phyloP scores from a whole-genome alignment of 2,113 vertebrate species.

The Proteles cristata region DNA sequence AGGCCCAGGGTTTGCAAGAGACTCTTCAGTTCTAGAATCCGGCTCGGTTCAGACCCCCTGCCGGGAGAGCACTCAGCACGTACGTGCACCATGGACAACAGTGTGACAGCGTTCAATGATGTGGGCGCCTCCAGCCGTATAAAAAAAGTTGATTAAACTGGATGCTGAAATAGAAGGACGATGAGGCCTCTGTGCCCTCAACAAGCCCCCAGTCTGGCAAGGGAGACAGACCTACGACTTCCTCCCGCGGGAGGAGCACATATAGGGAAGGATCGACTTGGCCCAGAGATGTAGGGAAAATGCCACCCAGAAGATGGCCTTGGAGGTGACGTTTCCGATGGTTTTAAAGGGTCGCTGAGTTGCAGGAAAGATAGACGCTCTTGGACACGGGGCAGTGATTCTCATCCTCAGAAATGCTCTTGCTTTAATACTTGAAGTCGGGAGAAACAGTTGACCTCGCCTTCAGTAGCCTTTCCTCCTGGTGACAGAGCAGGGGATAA shows the following conservation, averaged over 20 bases:
- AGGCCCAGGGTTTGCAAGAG: neutral
- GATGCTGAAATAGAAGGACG: neutral
- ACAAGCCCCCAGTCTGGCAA: no score
- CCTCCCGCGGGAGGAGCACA: fast-evolving
- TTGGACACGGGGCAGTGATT: neutral
- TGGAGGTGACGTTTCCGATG: fast-evolving
- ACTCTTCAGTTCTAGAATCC: fast-evolving
- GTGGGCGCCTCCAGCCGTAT: neutral
- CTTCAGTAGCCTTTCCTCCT: neutral
- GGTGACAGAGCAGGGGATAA: fast-evolving
- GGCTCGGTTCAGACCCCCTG: no score
- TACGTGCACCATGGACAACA: no score
- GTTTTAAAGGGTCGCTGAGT: fast-evolving
- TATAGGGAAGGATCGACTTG: neutral
- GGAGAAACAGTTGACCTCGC: neutral
- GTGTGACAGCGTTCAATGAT: neutral
- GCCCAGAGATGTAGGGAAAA: neutral
- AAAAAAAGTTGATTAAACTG: no score
- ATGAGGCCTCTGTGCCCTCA: neutral
- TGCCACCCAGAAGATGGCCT: neutral
- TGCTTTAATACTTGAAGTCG: neutral
- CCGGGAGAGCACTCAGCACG: fast-evolving
- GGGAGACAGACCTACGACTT: neutral
- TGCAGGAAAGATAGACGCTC: fast-evolving
- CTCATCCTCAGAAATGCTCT: neutral